phyloP scores from a whole-genome alignment of 2,888 invertebrate genomes.

The Netelia virgata region DNA sequence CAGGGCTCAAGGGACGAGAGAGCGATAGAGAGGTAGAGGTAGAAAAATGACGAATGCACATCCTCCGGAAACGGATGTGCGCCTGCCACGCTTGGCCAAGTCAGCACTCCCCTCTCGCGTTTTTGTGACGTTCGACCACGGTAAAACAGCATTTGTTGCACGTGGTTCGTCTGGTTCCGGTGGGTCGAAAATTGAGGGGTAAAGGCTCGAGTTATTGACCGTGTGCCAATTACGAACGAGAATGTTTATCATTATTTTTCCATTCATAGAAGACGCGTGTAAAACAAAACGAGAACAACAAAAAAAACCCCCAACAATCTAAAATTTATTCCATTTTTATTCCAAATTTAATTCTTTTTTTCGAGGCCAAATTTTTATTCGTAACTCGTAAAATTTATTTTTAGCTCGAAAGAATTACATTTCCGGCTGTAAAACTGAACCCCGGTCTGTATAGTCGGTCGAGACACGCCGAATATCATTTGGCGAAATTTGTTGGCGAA shows the following conservation, averaged over 20 bases:
- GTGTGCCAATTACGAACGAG: constrained; percentile 24
- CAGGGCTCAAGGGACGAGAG: not conserved
- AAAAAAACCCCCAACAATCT: not conserved
- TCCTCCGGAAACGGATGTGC: constrained; percentile 83
- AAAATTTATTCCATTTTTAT: no score
- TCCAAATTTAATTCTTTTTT: no score
- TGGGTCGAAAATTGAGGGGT: constrained; percentile 7
- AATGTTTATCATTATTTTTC: not conserved
- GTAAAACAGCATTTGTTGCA: constrained; percentile 45
- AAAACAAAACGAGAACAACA: not conserved
- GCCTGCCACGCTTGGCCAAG: constrained; percentile 79
- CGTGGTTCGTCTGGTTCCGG: constrained; percentile 22
- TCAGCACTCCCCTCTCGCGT: constrained; percentile 71
- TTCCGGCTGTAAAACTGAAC: no score
- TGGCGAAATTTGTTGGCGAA: no score
- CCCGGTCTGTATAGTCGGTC: no score
- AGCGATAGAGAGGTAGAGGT: not conserved
- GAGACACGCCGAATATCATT: no score
- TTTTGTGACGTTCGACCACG: constrained; percentile 40
- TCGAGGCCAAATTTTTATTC: no score
- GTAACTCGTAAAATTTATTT: no score
- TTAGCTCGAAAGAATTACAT: no score
- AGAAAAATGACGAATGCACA: constrained; percentile 76
- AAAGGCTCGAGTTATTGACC: constrained; percentile 15
- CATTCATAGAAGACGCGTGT: not conserved